Conservation (phyloP, 2,797 vertebrate species). For the Neosilurus hyrtlii region DNA sequence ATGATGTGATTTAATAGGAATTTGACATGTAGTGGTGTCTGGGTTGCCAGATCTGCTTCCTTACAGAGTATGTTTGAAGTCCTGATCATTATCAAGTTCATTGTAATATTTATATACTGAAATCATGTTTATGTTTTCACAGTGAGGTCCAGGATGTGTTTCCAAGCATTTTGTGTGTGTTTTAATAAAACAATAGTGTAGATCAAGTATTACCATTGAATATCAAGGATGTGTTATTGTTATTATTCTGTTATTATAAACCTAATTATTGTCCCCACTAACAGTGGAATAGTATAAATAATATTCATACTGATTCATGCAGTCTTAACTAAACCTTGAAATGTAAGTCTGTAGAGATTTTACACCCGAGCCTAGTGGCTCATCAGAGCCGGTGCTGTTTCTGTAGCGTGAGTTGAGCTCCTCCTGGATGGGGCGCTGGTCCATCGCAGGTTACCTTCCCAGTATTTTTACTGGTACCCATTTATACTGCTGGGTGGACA, state of each 20-base stretch:
- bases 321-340: background rate
- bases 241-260: background rate
- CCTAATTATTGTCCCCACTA: background rate
- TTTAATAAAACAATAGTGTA: background rate
- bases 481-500: no score
- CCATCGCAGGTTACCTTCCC: no score
- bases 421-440: no score
- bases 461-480: no score
- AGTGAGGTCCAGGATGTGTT: no score
- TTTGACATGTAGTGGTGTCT: background rate
- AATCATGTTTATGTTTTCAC: background rate
- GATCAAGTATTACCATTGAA: background rate
- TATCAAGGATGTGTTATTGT: background rate
- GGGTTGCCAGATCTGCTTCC: constrained; percentile 8
- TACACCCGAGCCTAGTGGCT: no score
- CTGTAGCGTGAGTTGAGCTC: no score
- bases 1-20: no score
- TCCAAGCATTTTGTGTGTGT: background rate
- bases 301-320: background rate
- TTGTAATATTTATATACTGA: background rate
- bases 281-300: background rate
- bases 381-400: no score
- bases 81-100: background rate
- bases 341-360: no score
- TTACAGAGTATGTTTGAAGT: background rate